Conservation (phyloP, 2,888 invertebrate genomes). For the Trichopoda pennipes region DNA sequence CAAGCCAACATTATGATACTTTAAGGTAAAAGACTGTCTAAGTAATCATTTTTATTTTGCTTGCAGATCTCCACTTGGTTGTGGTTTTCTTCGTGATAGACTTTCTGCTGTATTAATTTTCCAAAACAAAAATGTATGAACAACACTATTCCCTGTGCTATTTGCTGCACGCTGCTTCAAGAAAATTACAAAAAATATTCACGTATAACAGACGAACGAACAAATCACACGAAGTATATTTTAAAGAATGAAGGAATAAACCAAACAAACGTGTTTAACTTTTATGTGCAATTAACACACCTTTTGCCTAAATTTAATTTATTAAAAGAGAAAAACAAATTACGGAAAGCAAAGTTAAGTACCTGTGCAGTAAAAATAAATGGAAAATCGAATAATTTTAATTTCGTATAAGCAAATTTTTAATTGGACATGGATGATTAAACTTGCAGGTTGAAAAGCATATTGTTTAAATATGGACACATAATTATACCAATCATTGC, state of each 20-base stretch:
- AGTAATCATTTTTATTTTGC: slow-evolving; percentile 50
- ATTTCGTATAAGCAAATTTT: slow-evolving; percentile 59
- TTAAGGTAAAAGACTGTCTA: slow-evolving; percentile 40
- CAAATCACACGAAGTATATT: slow-evolving; percentile 40
- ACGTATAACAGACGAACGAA: slow-evolving; percentile 17
- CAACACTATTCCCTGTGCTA: slow-evolving; percentile 5
- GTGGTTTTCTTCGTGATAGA: slow-evolving; percentile 45
- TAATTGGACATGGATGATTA: slow-evolving; percentile 51
- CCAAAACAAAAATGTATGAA: not conserved
- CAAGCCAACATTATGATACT: slow-evolving; percentile 47
- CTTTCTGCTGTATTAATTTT: not conserved
- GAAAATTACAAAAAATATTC: slow-evolving; percentile 30
- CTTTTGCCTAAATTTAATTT: slow-evolving; percentile 63
- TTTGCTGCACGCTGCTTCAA: slow-evolving; percentile 40
- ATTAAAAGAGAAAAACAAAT: slow-evolving; percentile 41
- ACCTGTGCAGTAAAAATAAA: slow-evolving; percentile 26
- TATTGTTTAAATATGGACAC: slow-evolving; percentile 31
- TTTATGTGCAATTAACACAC: slow-evolving; percentile 66
- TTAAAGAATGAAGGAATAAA: slow-evolving; percentile 35
- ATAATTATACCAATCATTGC: not conserved
- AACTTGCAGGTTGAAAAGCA: slow-evolving; percentile 36
- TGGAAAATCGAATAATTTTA: slow-evolving; percentile 59
- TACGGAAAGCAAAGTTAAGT: slow-evolving; percentile 6
- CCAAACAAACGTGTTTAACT: slow-evolving; percentile 52
- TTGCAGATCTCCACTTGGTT: slow-evolving; percentile 30